Conservation (phyloP, 2,888 invertebrate genomes). For the Eupithecia exiguata region DNA sequence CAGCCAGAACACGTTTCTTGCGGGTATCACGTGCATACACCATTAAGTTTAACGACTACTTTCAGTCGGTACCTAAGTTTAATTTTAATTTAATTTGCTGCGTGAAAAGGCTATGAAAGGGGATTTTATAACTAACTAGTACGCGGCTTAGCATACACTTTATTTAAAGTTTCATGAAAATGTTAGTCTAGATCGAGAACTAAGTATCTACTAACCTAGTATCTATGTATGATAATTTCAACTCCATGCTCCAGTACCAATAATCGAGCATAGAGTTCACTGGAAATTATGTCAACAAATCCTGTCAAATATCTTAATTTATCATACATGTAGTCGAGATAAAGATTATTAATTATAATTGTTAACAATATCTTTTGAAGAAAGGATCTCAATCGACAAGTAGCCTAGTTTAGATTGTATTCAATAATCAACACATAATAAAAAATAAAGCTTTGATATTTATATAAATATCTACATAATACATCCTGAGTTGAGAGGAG, state of each 20-base stretch:
- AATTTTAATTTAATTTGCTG: slow-evolving; percentile 37
- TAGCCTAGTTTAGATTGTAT: too few relatives aligned
- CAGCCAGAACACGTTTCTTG: not conserved
- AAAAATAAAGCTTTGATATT: too few relatives aligned
- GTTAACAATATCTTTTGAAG: too few relatives aligned
- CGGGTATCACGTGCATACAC: slow-evolving; percentile 35
- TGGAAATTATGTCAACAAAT: not conserved
- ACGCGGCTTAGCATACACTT: not conserved
- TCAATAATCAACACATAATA: too few relatives aligned
- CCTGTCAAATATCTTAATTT: not conserved
- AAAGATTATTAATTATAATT: not conserved
- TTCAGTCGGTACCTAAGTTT: slow-evolving; percentile 37
- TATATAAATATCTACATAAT: too few relatives aligned
- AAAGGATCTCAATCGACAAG: too few relatives aligned
- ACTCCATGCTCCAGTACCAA: not conserved
- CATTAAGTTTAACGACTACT: slow-evolving; percentile 39
- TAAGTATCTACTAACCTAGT: too few relatives aligned
- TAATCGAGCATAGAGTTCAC: not conserved
- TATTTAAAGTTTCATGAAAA: not conserved
- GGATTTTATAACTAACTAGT: not conserved
- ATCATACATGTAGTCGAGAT: not conserved
- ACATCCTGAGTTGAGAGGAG: not conserved
- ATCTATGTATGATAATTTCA: too few relatives aligned
- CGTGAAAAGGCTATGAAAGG: slow-evolving; percentile 22
- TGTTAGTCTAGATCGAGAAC: not conserved